Evolutionary conservation across 2,888 invertebrate species (phyloP), one percentile per base, ranked within the genome.

Genomic region (Phlogophora meticulosa): DNA sequence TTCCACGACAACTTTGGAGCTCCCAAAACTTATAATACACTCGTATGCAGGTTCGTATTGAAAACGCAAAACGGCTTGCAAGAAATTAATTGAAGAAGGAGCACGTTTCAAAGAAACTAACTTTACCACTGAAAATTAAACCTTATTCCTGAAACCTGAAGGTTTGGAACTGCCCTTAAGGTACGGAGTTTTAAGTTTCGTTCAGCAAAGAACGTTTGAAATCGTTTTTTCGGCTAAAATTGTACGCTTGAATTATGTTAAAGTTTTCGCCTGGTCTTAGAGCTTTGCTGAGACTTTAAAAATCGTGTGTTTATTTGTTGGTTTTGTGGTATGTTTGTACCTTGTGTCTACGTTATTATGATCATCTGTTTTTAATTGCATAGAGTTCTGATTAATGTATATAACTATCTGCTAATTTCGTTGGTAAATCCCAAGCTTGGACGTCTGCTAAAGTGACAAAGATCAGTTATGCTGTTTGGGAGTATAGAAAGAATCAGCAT

Each of bases 81-180:
- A 90, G 88, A 87, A 90, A 88, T 90, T 90, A 91, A 91, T 91
- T 90, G 90, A 89, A 88, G 86, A 73, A 69, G 76, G 78, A 77
- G 64, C 75, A 70, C 72, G 73, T 68, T 55, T 81, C 75, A 82
- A 82, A 82, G 79, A 76, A 82, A 71, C n/a, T 40, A n/a, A 1
- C 9, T n/a, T 51, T 24, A 13, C 17, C 13, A 63, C 10, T 5
- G 22, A n/a, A 76, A 28, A 58, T 2, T 56, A 9, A 36, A 46
- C n/a, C 63, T 74, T 75, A 64, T 13, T 9, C 0, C 9, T 3
- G 1, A 34, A 17, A 20, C 0, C 0, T 32, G 61, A 72, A 67
- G 34, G 67, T 68, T n/a, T n/a, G 11, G n/a, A 51, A 59, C 42
- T 45, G 10, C 4, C 10, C 0, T 0, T 24, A 1, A 5, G 4